These are phyloP conservation scores for Helicorthomorpha holstii DNA, from an alignment of 1,140 invertebrate species.

Conservation along the genomic window DNA sequence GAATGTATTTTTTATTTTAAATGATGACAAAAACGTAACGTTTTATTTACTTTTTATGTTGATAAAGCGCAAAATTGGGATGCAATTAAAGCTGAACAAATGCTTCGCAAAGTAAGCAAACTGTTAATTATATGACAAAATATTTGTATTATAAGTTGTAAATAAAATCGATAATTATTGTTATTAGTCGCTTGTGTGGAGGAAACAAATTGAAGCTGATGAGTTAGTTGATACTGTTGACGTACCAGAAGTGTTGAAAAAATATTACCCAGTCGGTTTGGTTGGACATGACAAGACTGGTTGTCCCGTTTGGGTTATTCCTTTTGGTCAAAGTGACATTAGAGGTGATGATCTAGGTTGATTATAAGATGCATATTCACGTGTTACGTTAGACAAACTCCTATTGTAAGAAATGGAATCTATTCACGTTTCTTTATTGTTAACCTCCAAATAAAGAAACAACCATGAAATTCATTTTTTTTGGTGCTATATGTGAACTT, in stretches of 20 bases:
- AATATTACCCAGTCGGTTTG: conserved; percentile 55
- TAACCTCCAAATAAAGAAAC: too few relatives aligned
- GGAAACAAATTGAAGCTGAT: conserved; percentile 59
- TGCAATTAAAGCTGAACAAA: conserved; percentile 2
- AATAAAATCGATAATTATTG: conserved; percentile 11
- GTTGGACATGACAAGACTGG: conserved; percentile 67
- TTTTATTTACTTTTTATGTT: too few relatives aligned
- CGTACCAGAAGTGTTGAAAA: conserved; percentile 45
- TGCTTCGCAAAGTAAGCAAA: conserved; percentile 1
- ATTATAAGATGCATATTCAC: conserved; percentile 7
- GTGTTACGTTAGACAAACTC: neutral
- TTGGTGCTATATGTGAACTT: too few relatives aligned
- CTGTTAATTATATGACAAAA: neutral
- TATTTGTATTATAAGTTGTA: neutral
- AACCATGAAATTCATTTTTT: too few relatives aligned
- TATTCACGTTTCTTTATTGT: too few relatives aligned
- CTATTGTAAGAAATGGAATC: too few relatives aligned
- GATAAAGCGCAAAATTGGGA: conserved; percentile 5
- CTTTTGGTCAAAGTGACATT: conserved; percentile 21
- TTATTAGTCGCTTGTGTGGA: conserved; percentile 54
- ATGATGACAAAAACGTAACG: too few relatives aligned
- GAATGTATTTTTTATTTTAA: too few relatives aligned
- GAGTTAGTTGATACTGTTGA: conserved; percentile 42
- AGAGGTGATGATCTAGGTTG: conserved; percentile 17
- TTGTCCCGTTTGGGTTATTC: conserved; percentile 39